These are phyloP conservation scores for Toxostoma redivivum DNA, from an alignment of 2,113 vertebrate genomes.

Conservation along the genomic window DNA sequence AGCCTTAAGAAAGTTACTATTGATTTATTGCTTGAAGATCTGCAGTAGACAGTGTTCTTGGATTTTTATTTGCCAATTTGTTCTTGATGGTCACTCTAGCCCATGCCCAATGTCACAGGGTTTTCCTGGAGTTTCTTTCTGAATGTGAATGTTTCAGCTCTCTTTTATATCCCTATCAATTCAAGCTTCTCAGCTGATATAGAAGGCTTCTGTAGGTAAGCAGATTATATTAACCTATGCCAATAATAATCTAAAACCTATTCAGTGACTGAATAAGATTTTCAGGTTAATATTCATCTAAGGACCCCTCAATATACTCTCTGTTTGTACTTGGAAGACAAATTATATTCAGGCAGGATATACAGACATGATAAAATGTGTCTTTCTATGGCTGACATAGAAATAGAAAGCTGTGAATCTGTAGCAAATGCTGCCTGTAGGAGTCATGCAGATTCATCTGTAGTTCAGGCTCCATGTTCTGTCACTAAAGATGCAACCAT, in stretches of 20 bases:
- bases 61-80: not conserved
- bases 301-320: not conserved
- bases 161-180: not conserved
- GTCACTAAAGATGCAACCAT: not conserved
- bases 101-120: not conserved
- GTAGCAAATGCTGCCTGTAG: not conserved
- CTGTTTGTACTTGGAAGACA: not conserved
- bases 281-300: not conserved
- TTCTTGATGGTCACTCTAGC: not conserved
- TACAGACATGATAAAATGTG: not conserved
- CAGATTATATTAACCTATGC: not conserved
- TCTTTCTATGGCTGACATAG: not conserved
- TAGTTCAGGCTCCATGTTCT: not conserved
- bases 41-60: not conserved
- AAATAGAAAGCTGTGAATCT: not conserved
- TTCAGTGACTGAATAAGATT: not conserved
- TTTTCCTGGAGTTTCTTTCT: not conserved
- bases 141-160: not conserved
- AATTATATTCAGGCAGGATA: not conserved
- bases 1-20: not conserved
- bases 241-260: not conserved
- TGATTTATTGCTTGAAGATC: not conserved
- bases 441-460: not conserved
- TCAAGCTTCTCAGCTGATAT: not conserved
- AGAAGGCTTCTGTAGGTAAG: not conserved